A percentile compares a stretch with the other conserved stretches of the same genome.
These are phyloP conservation scores for Nematopogon swammerdamellus DNA, from an alignment of 2,888 invertebrate species.

Conservation along the genomic window DNA sequence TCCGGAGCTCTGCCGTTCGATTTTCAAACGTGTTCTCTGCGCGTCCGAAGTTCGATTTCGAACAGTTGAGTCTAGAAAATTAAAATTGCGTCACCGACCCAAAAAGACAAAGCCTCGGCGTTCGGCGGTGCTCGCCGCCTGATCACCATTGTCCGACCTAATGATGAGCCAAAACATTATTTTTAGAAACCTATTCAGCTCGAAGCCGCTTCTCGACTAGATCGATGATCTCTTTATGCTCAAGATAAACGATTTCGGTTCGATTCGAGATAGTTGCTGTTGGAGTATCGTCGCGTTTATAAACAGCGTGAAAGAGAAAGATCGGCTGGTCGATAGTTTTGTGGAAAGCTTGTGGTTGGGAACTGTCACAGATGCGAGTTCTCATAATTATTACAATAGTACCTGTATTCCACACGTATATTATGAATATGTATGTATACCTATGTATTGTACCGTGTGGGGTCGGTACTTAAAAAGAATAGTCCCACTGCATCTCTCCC, in stretches of 20 bases:
- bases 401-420: no score
- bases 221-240: background rate
- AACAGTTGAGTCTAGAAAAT: conserved; percentile 18
- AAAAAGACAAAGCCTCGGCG: conserved; percentile 47
- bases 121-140: conserved; percentile 13
- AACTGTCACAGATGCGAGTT: background rate
- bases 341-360: background rate
- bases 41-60: conserved; percentile 16
- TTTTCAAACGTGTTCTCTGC: conserved; percentile 15
- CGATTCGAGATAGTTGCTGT: background rate
- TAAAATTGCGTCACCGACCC: conserved; percentile 51
- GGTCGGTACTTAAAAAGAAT: no score
- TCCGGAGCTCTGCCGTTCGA: conserved; percentile 23
- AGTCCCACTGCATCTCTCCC: no score
- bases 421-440: no score
- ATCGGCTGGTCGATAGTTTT: background rate
- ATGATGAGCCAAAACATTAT: conserved; percentile 52
- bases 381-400: no score
- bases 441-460: no score
- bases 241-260: background rate
- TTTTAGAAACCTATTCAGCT: conserved; percentile 29
- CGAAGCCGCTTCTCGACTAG: conserved; percentile 5
- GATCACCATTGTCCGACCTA: conserved; percentile 35
- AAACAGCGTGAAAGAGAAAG: background rate
- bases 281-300: background rate